A percentile compares a stretch with the other conserved stretches of the same genome.
Evolutionary conservation across 2,888 invertebrate genomes (phyloP).

Genomic region (Morpho deidamia): DNA sequence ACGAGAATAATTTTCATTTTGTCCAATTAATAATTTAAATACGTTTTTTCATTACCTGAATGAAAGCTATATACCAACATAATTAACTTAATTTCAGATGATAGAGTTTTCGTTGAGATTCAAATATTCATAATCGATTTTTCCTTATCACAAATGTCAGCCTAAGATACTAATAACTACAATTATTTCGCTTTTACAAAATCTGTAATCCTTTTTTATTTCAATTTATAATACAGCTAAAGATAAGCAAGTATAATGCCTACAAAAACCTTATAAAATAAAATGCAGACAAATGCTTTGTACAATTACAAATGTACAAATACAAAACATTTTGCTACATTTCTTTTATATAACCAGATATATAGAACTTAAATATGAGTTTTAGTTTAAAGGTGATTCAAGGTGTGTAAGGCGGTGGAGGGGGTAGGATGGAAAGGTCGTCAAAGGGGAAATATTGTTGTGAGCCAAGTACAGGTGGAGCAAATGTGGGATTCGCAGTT

Average conservation of each 20-base stretch:
- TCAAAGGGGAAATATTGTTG: conserved; percentile 72
- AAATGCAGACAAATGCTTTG: too few species aligned
- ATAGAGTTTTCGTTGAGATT: conserved; percentile 8
- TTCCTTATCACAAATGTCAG: conserved; percentile 6
- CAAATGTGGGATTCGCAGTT: conserved; percentile 46
- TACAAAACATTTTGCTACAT: too few species aligned
- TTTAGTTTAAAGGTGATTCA: conserved; percentile 32
- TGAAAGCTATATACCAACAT: neutral
- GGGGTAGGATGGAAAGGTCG: conserved; percentile 66
- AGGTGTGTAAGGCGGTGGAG: conserved; percentile 76
- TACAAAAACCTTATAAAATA: too few species aligned
- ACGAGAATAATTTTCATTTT: neutral
- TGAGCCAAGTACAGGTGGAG: conserved; percentile 57
- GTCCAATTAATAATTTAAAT: neutral
- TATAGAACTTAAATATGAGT: too few species aligned
- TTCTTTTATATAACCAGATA: too few species aligned
- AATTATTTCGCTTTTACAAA: neutral
- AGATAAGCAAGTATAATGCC: neutral
- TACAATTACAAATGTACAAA: too few species aligned
- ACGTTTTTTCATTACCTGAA: neutral
- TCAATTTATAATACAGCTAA: too few species aligned
- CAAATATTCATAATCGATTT: conserved; percentile 3
- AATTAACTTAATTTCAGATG: neutral
- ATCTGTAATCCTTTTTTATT: too few species aligned
- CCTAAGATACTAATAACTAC: conserved; percentile 4